Evolutionary conservation across 2,888 invertebrate species (phyloP), one percentile per base, ranked within the genome.

Genomic region (Sepioteuthis lessoniana): DNA sequence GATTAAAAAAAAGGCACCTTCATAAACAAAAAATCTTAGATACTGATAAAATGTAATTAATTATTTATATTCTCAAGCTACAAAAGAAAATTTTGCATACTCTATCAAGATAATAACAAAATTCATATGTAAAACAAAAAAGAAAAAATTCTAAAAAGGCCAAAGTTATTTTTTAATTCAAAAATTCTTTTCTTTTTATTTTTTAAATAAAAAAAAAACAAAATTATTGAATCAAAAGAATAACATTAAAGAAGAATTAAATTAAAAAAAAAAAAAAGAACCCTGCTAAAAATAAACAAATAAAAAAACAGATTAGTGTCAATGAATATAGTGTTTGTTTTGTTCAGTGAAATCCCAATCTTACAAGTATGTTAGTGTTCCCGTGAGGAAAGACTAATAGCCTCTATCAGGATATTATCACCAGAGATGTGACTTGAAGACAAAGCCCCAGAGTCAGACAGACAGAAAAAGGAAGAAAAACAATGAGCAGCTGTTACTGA

Each of bases 391-490:
- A 76, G n/a, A 76, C 76, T 76, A 76, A 76, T 76, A 76, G 76
- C 76, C n/a, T 76, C 76, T 35, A n/a, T 35, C 76, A 76, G 76
- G 76, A 76, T 76, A 76, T 76, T 76, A 76, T 13, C 13, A 10
- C 76, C n/a, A 76, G 76, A n/a, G 76, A n/a, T 76, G 35, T 76
- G 76, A 76, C 76, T 76, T 76, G 76, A 76, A 76, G 76, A 76
- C 76, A 76, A 76, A n/a, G 3, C 76, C 35, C n/a, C 35, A 76
- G 42, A 42, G 76, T 76, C 76, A 76, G 76, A 35, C 76, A 28
- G 25, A 55, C 5, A n/a, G 76, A 76, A 35, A 76, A 13, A n/a
- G n/a, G n/a, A 13, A 76, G 16, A 8, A 76, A n/a, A n/a, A 76
- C 76, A 76, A 76, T 76, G 76, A 35, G 35, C 76, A 76, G 76